A percentile compares a stretch with the other conserved stretches of the same genome.
Evolutionary conservation across 2,113 vertebrate species (phyloP).

Genomic region (Aptenodytes forsteri): DNA sequence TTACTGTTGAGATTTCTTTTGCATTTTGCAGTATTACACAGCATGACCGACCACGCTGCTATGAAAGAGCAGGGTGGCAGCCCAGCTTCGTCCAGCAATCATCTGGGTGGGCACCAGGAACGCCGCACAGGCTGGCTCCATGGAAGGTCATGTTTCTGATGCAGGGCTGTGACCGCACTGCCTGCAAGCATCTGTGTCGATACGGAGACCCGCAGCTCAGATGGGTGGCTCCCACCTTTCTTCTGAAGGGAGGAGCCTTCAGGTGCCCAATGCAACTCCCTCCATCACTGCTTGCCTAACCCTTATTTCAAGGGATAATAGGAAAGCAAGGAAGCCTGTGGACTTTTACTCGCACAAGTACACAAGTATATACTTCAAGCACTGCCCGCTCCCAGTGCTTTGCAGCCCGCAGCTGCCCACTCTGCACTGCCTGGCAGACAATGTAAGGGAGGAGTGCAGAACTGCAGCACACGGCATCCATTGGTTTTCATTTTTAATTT

Average conservation of each 20-base stretch:
- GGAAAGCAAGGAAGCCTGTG: not conserved
- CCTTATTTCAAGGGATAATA: not conserved
- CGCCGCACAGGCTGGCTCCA: not conserved
- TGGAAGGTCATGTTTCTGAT: not conserved
- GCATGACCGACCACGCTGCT: not conserved
- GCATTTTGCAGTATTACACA: not conserved
- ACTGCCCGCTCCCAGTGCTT: not conserved
- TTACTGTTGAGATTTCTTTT: not conserved
- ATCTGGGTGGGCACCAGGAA: accelerated
- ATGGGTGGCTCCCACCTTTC: not conserved
- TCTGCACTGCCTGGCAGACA: not conserved
- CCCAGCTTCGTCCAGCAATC: not conserved
- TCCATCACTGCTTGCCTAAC: not conserved
- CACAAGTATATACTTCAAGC: not conserved
- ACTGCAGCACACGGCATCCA: not conserved
- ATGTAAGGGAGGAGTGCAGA: not conserved
- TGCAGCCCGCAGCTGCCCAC: not conserved
- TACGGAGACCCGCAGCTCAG: not conserved
- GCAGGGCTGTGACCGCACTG: not conserved
- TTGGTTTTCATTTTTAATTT: not conserved
- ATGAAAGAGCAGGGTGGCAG: not conserved
- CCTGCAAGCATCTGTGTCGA: accelerated
- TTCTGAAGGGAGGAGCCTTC: not conserved
- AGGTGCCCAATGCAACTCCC: not conserved
- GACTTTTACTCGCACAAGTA: not conserved